A percentile compares a stretch with the other conserved stretches of the same genome.
These are phyloP conservation scores for Serinus canaria DNA, from an alignment of 2,113 vertebrate genomes.

Conservation along the genomic window DNA sequence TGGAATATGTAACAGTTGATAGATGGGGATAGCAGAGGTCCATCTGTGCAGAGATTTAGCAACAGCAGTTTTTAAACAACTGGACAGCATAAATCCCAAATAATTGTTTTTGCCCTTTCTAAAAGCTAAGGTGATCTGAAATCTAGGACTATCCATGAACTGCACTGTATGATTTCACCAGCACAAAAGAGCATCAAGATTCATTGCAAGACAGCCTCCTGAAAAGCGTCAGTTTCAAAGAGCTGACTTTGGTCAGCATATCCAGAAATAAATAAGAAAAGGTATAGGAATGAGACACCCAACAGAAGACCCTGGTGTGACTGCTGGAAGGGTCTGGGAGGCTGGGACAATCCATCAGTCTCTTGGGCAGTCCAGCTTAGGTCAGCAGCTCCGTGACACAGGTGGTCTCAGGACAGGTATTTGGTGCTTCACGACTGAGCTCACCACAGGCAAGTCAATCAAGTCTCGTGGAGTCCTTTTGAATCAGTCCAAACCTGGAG, in stretches of 20 bases:
- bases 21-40: not conserved
- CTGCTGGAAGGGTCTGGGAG: not conserved
- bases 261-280: slow-evolving; percentile 44
- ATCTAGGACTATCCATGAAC: not conserved
- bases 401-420: not conserved
- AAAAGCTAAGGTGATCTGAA: not conserved
- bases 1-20: not conserved
- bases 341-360: not conserved
- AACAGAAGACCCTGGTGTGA: not conserved
- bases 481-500: not conserved
- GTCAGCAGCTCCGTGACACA: not conserved
- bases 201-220: not conserved
- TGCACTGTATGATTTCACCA: not conserved
- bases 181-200: not conserved
- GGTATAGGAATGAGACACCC: not conserved
- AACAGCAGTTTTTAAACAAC: not conserved
- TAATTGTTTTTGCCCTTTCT: not conserved
- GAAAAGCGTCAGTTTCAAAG: not conserved
- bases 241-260: not conserved
- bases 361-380: not conserved
- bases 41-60: not conserved
- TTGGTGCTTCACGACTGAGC: not conserved
- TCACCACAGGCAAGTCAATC: not conserved
- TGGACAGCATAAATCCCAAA: not conserved
- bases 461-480: not conserved